Percentiles rank a stretch among this genome's conserved stretches.
Evolutionary conservation across 2,888 invertebrate genomes (phyloP).

Genomic region (Pseudococcus jackbeardsleyi): DNA sequence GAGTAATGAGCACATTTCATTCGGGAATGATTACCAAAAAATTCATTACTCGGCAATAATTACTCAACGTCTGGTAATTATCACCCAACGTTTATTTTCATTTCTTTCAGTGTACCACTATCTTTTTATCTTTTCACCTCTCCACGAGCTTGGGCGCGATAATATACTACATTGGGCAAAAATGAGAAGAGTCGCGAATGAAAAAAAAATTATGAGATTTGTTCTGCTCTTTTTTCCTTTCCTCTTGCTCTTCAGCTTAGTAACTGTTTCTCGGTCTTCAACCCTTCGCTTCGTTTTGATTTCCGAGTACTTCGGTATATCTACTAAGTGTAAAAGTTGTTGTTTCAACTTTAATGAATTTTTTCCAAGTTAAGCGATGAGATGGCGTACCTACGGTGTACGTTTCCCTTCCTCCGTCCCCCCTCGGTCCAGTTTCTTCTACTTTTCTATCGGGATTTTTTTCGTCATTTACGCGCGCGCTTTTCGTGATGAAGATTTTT

Average conservation of each 20-base stretch:
- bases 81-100: too few species aligned
- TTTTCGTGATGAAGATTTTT: neutral
- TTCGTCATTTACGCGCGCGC: neutral
- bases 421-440: neutral
- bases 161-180: neutral
- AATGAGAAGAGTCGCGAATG: neutral
- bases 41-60: too few species aligned
- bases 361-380: slow-evolving; percentile 33
- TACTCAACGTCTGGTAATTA: too few species aligned
- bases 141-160: neutral
- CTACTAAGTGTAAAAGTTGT: slow-evolving; percentile 46
- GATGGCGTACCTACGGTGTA: neutral
- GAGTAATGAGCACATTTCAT: too few species aligned
- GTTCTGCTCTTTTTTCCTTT: neutral
- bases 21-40: too few species aligned
- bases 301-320: neutral
- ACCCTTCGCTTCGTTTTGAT: neutral
- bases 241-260: neutral
- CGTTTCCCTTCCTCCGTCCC: neutral
- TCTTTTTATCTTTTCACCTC: slow-evolving; percentile 21
- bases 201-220: slow-evolving; percentile 15
- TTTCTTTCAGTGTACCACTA: too few species aligned
- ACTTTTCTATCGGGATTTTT: neutral
- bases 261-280: neutral
- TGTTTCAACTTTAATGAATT: slow-evolving; percentile 47